Evolutionary conservation across 2,888 invertebrate species (phyloP), one percentile per base, ranked within the genome.

Genomic region (Drosophila neotestacea): DNA sequence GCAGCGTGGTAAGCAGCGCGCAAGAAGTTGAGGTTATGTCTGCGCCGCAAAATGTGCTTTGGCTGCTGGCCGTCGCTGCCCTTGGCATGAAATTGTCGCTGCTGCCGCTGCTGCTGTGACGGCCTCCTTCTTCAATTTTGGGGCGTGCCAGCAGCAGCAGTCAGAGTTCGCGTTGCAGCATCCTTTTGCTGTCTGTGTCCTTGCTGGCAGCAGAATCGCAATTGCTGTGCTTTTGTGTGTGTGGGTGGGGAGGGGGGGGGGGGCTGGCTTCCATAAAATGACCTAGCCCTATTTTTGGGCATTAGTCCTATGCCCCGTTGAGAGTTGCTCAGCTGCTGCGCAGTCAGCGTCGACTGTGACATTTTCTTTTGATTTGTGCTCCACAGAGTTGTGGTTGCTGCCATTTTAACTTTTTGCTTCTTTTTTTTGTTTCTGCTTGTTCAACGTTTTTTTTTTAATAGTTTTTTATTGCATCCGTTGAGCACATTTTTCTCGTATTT

Each of bases 1-100:
- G 85, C 84, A 84, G 89, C 84, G 89, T 84, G 84, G 84, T 84
- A 84, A 89, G 84, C 84, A 84, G 89, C 87, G 84, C 87, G 77
- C 87, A 84, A 84, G 84, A 84, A 84, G 84, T 84, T 84, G 89
- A 84, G 84, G 89, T 84, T 84, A 84, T 87, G 84, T 84, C 87
- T 84, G 85, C 89, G 85, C 84, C 84, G 85, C 85, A 86, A 84
- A 88, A 88, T 77, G 89, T 88, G 84, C 87, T 88, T 66, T 65
- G 63, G 72, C 61, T 72, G 61, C 22, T 22, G 22, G 22, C 22
- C 22, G 60, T 48, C 72, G 82, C 62, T 86, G 88, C 79, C 85
- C 82, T 87, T 81, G 81, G 79, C 74, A 85, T 71, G 44, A 72
- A 85, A 82, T 75, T 60, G 42, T 30, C 67, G 52, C 38, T 46